A percentile compares a stretch with the other conserved stretches of the same genome.
Evolutionary conservation across 2,113 vertebrate species (phyloP).

Genomic region (Paratilapia polleni): DNA sequence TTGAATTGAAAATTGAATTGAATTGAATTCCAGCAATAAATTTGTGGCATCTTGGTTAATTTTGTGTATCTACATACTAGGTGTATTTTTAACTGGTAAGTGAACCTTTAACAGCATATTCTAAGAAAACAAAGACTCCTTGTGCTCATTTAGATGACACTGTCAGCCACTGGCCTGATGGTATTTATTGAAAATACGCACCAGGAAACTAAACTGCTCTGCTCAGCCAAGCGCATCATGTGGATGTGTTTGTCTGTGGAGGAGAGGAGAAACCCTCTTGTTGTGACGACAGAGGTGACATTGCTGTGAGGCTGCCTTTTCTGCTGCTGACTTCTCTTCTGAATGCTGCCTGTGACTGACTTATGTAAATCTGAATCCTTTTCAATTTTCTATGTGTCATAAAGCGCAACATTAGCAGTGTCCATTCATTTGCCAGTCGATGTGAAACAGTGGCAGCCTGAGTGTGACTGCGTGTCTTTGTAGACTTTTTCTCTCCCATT

Average conservation of each 20-base stretch:
- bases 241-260: constrained; percentile 45
- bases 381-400: not conserved
- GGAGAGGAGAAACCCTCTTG: constrained; percentile 35
- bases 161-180: constrained; percentile 21
- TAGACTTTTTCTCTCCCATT: constrained; percentile 27
- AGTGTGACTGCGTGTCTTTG: constrained; percentile 5
- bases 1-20: no score
- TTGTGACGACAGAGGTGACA: constrained; percentile 61
- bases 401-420: not conserved
- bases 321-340: constrained; percentile 9
- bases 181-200: not conserved
- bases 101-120: constrained; percentile 4
- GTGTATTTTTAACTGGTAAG: not conserved
- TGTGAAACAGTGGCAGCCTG: not conserved
- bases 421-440: not conserved
- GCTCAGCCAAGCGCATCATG: constrained; percentile 40
- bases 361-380: constrained; percentile 11
- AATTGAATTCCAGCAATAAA: not conserved
- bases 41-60: fast-evolving
- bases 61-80: not conserved
- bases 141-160: constrained; percentile 14
- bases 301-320: constrained; percentile 50
- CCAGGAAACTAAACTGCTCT: constrained; percentile 36
- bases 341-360: constrained; percentile 25
- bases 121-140: not conserved